Evolutionary conservation across 2,888 invertebrate species (phyloP).

Genomic region (Eupithecia insigniata): DNA sequence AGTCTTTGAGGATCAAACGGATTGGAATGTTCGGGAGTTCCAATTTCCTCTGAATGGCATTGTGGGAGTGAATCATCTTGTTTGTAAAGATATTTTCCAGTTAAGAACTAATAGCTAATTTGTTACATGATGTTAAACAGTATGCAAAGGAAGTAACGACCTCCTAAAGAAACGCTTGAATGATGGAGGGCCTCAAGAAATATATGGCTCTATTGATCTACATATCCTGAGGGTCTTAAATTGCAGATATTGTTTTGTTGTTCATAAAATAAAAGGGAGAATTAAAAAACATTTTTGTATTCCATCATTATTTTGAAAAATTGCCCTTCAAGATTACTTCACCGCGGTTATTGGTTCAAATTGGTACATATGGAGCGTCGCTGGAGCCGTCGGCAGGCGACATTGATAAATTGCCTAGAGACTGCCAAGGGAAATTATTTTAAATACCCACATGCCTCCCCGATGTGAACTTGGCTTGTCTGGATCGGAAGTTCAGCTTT

Average conservation of each 20-base stretch:
- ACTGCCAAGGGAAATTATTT: constrained; percentile 65
- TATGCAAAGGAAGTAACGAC: no score
- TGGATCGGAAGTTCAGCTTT: constrained; percentile 25
- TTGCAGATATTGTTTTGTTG: not conserved
- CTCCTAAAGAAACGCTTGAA: no score
- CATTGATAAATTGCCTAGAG: constrained; percentile 63
- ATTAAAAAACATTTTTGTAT: not conserved
- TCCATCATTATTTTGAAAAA: not conserved
- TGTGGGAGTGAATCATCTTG: not conserved
- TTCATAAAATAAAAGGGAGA: not conserved
- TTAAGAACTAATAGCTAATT: no score
- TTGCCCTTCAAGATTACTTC: not conserved
- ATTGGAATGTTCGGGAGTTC: not conserved
- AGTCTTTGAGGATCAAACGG: not conserved
- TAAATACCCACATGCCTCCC: constrained; percentile 53
- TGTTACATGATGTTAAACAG: no score
- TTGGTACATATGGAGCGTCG: constrained; percentile 28
- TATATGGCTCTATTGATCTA: no score
- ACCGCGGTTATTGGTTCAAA: constrained; percentile 5
- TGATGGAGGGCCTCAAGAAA: no score
- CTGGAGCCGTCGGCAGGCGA: constrained; percentile 43
- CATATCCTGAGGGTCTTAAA: no score
- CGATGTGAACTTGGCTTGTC: constrained; percentile 19
- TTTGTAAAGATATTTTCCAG: no score
- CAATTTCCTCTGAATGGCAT: not conserved